phyloP scores from a whole-genome alignment of 2,797 vertebrate species.

The Picus viridis region DNA sequence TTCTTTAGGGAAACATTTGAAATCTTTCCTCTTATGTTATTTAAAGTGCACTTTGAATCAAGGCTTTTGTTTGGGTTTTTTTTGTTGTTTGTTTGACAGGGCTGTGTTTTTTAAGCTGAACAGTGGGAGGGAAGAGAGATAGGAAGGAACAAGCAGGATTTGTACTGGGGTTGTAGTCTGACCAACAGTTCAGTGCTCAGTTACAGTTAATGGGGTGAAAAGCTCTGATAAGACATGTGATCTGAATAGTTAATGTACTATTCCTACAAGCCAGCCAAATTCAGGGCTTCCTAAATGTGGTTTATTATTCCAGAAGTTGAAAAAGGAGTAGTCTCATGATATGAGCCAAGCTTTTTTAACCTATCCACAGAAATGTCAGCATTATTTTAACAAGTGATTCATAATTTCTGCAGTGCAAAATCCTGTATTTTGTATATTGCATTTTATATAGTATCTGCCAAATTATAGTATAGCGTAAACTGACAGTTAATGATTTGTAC shows the following conservation, averaged over 20 bases:
- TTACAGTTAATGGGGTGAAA: constrained; percentile 71
- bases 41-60: constrained; percentile 37
- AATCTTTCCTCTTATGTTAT: constrained; percentile 10
- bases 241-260: constrained; percentile 49
- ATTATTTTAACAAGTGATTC: constrained; percentile 62
- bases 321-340: background rate
- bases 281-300: constrained; percentile 55
- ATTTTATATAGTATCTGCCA: constrained; percentile 51
- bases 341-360: constrained; percentile 45
- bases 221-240: constrained; percentile 39
- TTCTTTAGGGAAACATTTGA: constrained; percentile 44
- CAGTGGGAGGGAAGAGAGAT: background rate
- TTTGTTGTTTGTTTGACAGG: background rate
- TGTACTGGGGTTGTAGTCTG: background rate
- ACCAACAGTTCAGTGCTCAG: constrained; percentile 48
- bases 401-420: constrained; percentile 61
- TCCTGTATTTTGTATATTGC: constrained; percentile 47
- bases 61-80: background rate
- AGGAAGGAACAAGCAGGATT: background rate
- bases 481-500: constrained; percentile 50
- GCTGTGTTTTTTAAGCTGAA: background rate
- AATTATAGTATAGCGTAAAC: constrained; percentile 36
- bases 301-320: constrained; percentile 53
- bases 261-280: constrained; percentile 33
- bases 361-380: constrained; percentile 57